Base-by-base conservation (phyloP, 2,113 vertebrate genomes). In the Perccottus glenii region DNA sequence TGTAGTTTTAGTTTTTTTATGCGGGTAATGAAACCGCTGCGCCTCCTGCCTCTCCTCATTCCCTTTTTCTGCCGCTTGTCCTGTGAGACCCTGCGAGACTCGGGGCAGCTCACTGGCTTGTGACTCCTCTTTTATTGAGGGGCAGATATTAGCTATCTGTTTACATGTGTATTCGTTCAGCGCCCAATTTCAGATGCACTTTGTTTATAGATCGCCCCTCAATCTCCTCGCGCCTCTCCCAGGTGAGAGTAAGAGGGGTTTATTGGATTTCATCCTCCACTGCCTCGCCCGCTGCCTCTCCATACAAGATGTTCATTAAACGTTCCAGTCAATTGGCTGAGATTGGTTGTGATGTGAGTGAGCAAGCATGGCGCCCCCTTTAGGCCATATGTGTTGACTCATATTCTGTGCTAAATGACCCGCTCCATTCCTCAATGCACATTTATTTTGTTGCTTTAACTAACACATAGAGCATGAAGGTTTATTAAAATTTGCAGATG, bases 201-300 rank as follows among this genome's bases (percentile, higher is more conserved):
- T 82, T 88, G 84, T 90, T 91, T 88, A 89, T 86, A 85, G 86
- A 91, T 89, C 73, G 56, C 59, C 64, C 83, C 75, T 78, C 64
- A 47, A 51, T 68, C 80, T 77, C 80, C 58, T 72, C 64, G 59
- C 43, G 72, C 47, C 46, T 85, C 86, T 89, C 80, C 65, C 85
- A 90, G 87, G 84, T 91, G 84, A 89, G 73, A 68, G 61, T 72
- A 48, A 83, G 76, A 70, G 78, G 78, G 62, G 64, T 75, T 91
- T 92, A 90, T 90, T 92, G 89, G 89, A 92, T 92, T 92, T 89
- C 83, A 82, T 75, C 83, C 84, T 88, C 80, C 47, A 53, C 74
- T 72, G 71, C 84, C 73, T 86, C n/a, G 63, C 72, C 59, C 40
- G 57, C 65, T 62, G 49, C 73, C 82, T 78, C 78, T 76, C 86